Conservation (phyloP, 2,797 vertebrate species). For the Aulostomus chinensis region DNA sequence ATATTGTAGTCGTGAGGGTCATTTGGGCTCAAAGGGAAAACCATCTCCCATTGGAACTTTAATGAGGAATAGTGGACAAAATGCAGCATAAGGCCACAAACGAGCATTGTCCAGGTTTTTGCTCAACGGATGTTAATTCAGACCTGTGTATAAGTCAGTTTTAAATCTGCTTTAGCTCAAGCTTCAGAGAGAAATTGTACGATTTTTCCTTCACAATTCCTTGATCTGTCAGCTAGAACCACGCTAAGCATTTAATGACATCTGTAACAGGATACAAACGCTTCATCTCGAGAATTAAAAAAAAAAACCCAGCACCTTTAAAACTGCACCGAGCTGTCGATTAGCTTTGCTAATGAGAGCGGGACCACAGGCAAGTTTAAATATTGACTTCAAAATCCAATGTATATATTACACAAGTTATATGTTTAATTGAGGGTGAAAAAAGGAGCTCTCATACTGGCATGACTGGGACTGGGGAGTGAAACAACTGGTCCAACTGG, state of each 20-base stretch:
- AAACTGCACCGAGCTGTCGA: too few species aligned
- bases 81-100: conserved; percentile 30
- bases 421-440: conserved; percentile 24
- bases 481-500: conserved; percentile 77
- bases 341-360: too few species aligned
- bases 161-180: too few species aligned
- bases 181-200: too few species aligned
- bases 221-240: too few species aligned
- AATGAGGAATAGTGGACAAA: conserved; percentile 74
- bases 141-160: too few species aligned
- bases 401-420: conserved; percentile 2
- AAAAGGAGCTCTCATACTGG: conserved; percentile 2
- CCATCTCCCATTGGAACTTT: conserved; percentile 65
- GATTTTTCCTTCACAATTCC: too few species aligned
- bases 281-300: too few species aligned
- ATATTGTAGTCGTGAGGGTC: conserved; percentile 69
- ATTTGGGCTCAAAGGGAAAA: conserved; percentile 63
- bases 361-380: conserved; percentile 7
- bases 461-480: conserved; percentile 65
- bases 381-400: conserved; percentile 7
- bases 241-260: too few species aligned
- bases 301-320: too few species aligned
- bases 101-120: background rate
- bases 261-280: too few species aligned
- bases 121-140: background rate